Conservation (phyloP, 2,888 invertebrate species). For the Volucella inflata region DNA sequence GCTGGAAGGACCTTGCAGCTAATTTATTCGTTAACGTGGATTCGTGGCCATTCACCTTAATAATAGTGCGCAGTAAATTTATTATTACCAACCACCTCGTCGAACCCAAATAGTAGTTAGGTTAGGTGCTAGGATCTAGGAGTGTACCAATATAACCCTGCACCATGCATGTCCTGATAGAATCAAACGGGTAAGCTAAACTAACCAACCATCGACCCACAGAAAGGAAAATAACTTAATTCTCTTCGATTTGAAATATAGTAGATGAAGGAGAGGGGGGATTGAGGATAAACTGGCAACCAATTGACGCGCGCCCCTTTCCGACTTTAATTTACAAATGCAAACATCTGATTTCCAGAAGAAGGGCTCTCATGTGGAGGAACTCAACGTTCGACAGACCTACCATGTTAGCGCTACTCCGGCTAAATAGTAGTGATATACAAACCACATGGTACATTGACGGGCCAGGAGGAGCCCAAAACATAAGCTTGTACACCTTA, state of each 20-base stretch:
- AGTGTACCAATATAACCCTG: slow-evolving; percentile 19
- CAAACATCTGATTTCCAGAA: slow-evolving; percentile 69
- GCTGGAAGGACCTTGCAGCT: slow-evolving; percentile 59
- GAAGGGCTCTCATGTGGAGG: slow-evolving; percentile 45
- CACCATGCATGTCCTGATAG: slow-evolving; percentile 63
- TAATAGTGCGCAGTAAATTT: slow-evolving; percentile 70
- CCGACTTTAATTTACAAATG: slow-evolving; percentile 75
- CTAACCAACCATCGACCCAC: slow-evolving; percentile 6
- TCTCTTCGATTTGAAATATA: slow-evolving; percentile 58
- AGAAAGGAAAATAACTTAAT: slow-evolving; percentile 72
- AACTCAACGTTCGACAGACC: slow-evolving; percentile 13
- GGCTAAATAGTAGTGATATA: slow-evolving; percentile 63
- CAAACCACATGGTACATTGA: slow-evolving; percentile 42
- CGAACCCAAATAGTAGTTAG: not conserved
- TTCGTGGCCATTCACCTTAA: slow-evolving; percentile 75
- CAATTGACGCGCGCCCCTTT: slow-evolving; percentile 48
- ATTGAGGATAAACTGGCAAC: slow-evolving; percentile 15
- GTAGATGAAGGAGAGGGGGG: not conserved
- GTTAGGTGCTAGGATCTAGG: not conserved
- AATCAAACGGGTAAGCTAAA: slow-evolving; percentile 56
- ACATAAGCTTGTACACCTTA: slow-evolving; percentile 77
- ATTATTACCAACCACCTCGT: slow-evolving; percentile 44
- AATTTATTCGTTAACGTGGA: slow-evolving; percentile 75
- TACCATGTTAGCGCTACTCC: slow-evolving; percentile 4
- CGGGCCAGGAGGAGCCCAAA: slow-evolving; percentile 68